Evolutionary conservation across 2,113 vertebrate species (phyloP).

Genomic region (Hypomesus transpacificus): DNA sequence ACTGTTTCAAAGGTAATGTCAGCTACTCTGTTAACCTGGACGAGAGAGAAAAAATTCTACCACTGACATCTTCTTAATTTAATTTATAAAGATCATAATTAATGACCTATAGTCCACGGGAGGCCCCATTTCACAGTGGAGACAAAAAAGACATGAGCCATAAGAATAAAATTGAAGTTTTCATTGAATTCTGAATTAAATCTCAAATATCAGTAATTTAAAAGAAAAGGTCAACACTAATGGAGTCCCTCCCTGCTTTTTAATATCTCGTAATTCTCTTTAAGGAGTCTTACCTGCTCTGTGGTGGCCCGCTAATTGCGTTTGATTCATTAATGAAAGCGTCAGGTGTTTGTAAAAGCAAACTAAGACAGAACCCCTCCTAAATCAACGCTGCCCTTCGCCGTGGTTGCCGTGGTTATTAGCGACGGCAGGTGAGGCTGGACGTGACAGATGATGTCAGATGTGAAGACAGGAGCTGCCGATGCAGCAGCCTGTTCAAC

Average conservation of each 20-base stretch:
- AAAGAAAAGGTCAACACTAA: conserved; percentile 78
- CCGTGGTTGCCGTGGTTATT: conserved; percentile 69
- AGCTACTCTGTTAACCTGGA: conserved; percentile 67
- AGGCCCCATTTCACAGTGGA: conserved; percentile 64
- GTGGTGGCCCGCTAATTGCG: conserved; percentile 64
- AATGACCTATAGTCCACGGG: conserved; percentile 69
- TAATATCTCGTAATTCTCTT: conserved; percentile 69
- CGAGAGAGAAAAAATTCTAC: conserved; percentile 72
- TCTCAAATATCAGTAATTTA: conserved; percentile 80
- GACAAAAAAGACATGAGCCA: conserved; percentile 61
- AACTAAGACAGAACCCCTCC: conserved; percentile 64
- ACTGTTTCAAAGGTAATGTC: conserved; percentile 51
- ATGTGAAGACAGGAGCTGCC: conserved; percentile 61
- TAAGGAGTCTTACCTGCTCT: conserved; percentile 55
- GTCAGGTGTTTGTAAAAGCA: conserved; percentile 72
- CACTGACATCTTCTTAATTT: conserved; percentile 72
- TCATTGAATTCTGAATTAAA: conserved; percentile 75
- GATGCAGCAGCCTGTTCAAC: conserved; percentile 78
- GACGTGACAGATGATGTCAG: conserved; percentile 75
- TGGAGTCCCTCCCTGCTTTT: conserved; percentile 69
- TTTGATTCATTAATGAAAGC: conserved; percentile 69
- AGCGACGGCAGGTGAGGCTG: conserved; percentile 63
- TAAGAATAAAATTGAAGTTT: conserved; percentile 74
- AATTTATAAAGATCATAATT: conserved; percentile 79
- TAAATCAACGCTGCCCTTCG: conserved; percentile 56